These are phyloP conservation scores for Corythaixoides concolor DNA, from an alignment of 2,113 vertebrate genomes.

Conservation along the genomic window DNA sequence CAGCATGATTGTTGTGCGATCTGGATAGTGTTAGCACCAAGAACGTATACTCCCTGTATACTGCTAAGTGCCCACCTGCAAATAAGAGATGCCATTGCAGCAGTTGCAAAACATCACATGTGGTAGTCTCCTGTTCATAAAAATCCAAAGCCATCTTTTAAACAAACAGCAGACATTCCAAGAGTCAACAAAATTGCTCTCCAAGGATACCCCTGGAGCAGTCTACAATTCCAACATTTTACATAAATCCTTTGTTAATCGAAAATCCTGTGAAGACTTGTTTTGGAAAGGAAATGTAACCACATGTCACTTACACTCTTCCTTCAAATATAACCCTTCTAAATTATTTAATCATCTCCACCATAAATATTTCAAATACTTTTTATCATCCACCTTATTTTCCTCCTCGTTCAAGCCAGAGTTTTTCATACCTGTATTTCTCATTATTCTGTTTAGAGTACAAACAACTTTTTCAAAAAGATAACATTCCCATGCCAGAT, in stretches of 20 bases:
- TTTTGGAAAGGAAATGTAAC: conserved; percentile 1
- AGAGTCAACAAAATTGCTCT: conserved; percentile 27
- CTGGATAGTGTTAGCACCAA: conserved; percentile 30
- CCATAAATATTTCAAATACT: background rate
- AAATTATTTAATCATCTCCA: background rate
- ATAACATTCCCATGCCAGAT: background rate
- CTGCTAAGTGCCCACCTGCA: conserved; percentile 43
- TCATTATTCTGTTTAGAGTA: background rate
- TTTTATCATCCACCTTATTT: background rate
- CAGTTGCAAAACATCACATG: background rate
- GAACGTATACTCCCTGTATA: background rate
- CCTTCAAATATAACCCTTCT: background rate
- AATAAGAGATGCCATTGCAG: background rate
- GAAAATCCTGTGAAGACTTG: conserved; percentile 37
- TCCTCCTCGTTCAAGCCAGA: background rate
- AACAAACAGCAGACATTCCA: conserved; percentile 45
- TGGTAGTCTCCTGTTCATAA: background rate
- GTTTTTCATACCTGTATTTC: background rate
- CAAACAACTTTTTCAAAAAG: background rate
- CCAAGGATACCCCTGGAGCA: background rate
- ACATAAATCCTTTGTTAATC: conserved; percentile 18
- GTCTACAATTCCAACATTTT: background rate
- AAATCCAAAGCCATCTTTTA: conserved; percentile 23
- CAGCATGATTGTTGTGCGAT: background rate
- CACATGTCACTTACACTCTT: background rate